Percentiles rank a stretch among this genome's conserved stretches.
These are phyloP conservation scores for Geococcyx californianus DNA, from an alignment of 2,113 vertebrate species.

Conservation along the genomic window DNA sequence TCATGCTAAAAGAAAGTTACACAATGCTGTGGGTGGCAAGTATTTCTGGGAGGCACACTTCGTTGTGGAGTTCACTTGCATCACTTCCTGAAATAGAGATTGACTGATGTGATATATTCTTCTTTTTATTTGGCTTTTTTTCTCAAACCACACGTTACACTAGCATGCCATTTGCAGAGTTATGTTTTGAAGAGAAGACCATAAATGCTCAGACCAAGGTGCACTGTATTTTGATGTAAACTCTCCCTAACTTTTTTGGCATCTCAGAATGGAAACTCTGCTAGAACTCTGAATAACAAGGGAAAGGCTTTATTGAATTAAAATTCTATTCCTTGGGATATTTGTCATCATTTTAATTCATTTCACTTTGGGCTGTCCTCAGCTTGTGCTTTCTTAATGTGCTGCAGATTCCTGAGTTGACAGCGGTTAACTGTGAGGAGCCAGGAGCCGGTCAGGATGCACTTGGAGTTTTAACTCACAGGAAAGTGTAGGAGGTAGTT, in stretches of 20 bases:
- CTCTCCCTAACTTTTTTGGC: not conserved
- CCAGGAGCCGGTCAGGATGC: not conserved
- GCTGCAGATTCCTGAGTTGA: conserved; percentile 14
- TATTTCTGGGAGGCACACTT: not conserved
- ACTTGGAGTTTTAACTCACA: conserved; percentile 14
- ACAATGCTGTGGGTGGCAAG: conserved; percentile 46
- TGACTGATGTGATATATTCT: not conserved
- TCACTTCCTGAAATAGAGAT: conserved; percentile 51
- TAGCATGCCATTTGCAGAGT: not conserved
- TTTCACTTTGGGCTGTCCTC: not conserved
- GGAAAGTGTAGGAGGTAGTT: conserved; percentile 60
- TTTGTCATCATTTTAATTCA: conserved; percentile 6
- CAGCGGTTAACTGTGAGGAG: not conserved
- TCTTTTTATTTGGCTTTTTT: not conserved
- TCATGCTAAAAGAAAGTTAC: not conserved
- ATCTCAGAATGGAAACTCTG: not conserved
- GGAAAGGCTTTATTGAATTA: not conserved
- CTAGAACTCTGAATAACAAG: not conserved
- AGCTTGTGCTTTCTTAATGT: not conserved
- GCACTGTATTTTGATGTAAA: not conserved
- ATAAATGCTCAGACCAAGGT: not conserved
- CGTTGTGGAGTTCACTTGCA: not conserved
- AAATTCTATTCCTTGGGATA: not conserved
- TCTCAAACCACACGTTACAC: not conserved
- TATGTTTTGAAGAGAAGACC: not conserved